Conservation (phyloP, 2,888 invertebrate species). For the Ennomos quercinarius region DNA sequence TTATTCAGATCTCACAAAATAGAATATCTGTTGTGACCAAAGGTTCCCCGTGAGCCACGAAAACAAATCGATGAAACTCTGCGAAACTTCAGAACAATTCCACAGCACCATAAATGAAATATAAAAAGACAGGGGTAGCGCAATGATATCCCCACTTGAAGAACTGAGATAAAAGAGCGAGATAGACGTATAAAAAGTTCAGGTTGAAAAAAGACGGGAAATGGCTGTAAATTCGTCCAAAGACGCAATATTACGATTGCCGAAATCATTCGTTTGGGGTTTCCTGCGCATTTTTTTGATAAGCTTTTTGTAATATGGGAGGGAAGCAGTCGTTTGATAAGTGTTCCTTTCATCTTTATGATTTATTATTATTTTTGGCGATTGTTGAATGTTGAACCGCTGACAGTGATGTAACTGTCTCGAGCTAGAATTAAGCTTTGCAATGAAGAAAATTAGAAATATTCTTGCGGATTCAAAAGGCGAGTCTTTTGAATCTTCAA, state of each 20-base stretch:
- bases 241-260: conserved; percentile 45
- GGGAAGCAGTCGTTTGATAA: conserved; percentile 45
- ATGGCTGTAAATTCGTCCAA: conserved; percentile 37
- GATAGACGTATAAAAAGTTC: conserved; percentile 29
- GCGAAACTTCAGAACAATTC: conserved; percentile 54
- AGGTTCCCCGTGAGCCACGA: conserved; percentile 37
- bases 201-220: conserved; percentile 27
- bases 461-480: too few relatives aligned
- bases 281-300: conserved; percentile 47
- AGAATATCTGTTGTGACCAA: conserved; percentile 43
- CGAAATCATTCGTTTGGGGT: conserved; percentile 44
- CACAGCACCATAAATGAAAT: conserved; percentile 56
- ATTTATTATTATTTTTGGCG: conserved; percentile 46
- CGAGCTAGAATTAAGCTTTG: background rate
- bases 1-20: conserved; percentile 37
- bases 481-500: too few relatives aligned
- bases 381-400: conserved; percentile 33
- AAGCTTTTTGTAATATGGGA: conserved; percentile 51
- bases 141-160: conserved; percentile 45
- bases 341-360: conserved; percentile 49
- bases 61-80: conserved; percentile 50
- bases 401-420: conserved; percentile 35
- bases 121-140: conserved; percentile 44
- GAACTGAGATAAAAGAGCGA: conserved; percentile 31
- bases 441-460: too few relatives aligned